Base-by-base conservation (phyloP, 2,888 invertebrate genomes). In the Thecocarcelia acutangulata region DNA sequence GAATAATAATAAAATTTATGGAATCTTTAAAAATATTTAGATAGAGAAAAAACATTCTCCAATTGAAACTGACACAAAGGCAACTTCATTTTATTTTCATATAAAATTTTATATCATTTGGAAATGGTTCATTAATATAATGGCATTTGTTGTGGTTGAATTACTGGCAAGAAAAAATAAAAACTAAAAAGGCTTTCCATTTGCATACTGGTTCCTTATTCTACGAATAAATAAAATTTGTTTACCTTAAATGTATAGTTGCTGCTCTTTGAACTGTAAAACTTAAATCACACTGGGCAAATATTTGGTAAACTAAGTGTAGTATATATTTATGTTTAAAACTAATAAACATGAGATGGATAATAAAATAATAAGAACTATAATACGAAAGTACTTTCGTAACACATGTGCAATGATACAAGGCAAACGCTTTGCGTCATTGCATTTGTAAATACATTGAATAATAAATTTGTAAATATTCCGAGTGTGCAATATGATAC, bases 91-190 rank as follows among this genome's bases (percentile, higher is more conserved):
- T 21, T 46, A 54, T 54, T 56, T 73, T 37, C 54, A 21, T 64
- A 63, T 54, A 56, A 46, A 44, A 54, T 73, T 73, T 73, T 73
- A 63, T 63, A 72, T 33, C 21, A 37, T 61, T 63, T 73, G 2
- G 63, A 73, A 73, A 63, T 73, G 33, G 63, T 64, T 73, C 63
- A 73, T 73, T 63, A 63, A 63, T 54, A 56, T 63, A 73, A 73
- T 64, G 46, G 54, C 37, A 21, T 63, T 64, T 73, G 54, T 73
- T 73, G 63, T 73, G 63, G 63, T 73, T 72, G 50, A 72, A 28
- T 40, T 54, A 56, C 28, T 54, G 28, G 19, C 19, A 61, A 9
- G 0, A 9, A 54, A 72, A 72, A 40, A 58, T 21, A 12, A 52
- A 17, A 17, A n/a, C 3, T 28, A 28, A 28, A 33, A 61, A 44